Evolutionary conservation across 2,888 invertebrate genomes (phyloP), one percentile per base, ranked within the genome.

Genomic region (Thera obeliscata): DNA sequence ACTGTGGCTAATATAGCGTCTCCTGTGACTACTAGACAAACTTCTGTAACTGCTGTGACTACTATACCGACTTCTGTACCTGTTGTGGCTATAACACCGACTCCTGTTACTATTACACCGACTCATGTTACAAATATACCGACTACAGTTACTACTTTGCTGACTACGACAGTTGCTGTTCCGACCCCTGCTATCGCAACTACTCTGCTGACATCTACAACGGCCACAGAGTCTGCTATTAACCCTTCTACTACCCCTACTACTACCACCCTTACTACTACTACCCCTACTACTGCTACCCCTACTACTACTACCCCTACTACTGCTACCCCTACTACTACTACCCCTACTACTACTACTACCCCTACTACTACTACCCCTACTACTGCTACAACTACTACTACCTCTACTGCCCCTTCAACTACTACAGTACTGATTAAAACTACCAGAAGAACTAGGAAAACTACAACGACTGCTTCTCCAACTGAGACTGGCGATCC

Each of bases 401-500:
- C 33, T 9, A 1, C 56, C 2, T 6, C 56, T 6, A 56, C 62
- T 38, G 49, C 62, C 50, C 50, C 43, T 35, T 5, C 38, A 3
- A 22, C 57, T 56, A 57, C 52, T 43, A 61, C 33, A 9, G 11
- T 11, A 56, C 60, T 57, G n/a, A 61, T 56, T 11, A 56, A 46
- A 11, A 33, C 52, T 61, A 59, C 55, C 12, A 60, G 22, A 52
- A 50, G 2, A 12, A 50, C 35, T 11, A 22, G 22, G 22, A 22
- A 22, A 22, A 65, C 55, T 60, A 57, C 48, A 12, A 67, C 54
- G 62, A 50, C 12, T 11, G 48, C 49, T 55, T 9, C 61, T 49
- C n/a, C 61, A 33, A 65, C 50, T 1, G 33, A 50, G 67, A 54
- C 66, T 12, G 70, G 70, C 12, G 38, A 70, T 59, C 70, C 70